These are phyloP conservation scores for Drosophila novamexicana DNA, from an alignment of 1,140 invertebrate genomes.

Conservation along the genomic window DNA sequence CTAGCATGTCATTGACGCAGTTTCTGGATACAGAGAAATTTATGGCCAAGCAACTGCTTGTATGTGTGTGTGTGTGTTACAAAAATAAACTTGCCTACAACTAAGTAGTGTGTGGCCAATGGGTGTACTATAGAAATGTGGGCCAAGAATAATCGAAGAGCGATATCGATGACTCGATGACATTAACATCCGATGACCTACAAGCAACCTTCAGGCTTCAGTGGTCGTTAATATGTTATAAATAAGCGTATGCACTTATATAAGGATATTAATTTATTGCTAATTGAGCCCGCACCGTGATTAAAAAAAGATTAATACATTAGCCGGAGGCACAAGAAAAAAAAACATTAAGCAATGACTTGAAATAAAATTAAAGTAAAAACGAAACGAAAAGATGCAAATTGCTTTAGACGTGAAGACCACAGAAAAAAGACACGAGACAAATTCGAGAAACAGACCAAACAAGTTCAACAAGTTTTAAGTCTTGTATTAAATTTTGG, in stretches of 20 bases:
- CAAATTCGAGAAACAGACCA: constrained; percentile 32
- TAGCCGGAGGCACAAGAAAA: not conserved
- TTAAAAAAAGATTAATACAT: constrained; percentile 24
- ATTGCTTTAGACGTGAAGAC: constrained; percentile 33
- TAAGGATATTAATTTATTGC: constrained; percentile 46
- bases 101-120: constrained; percentile 37
- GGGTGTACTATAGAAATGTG: constrained; percentile 33
- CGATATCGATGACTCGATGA: constrained; percentile 32
- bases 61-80: constrained; percentile 65
- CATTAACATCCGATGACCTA: constrained; percentile 71
- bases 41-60: constrained; percentile 49
- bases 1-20: constrained; percentile 77
- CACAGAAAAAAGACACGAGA: constrained; percentile 8
- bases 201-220: constrained; percentile 59
- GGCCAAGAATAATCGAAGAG: constrained; percentile 70
- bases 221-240: constrained; percentile 1
- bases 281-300: constrained; percentile 17
- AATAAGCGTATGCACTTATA: constrained; percentile 2
- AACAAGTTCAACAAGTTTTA: constrained; percentile 75
- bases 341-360: constrained; percentile 1
- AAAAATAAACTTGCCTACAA: constrained; percentile 75
- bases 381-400: constrained; percentile 50
- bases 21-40: constrained; percentile 59
- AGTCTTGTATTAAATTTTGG: constrained; percentile 44
- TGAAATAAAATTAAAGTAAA: constrained; percentile 20